These are phyloP conservation scores for Thalassarche chlororhynchos DNA, from an alignment of 2,113 vertebrate species.

Conservation along the genomic window DNA sequence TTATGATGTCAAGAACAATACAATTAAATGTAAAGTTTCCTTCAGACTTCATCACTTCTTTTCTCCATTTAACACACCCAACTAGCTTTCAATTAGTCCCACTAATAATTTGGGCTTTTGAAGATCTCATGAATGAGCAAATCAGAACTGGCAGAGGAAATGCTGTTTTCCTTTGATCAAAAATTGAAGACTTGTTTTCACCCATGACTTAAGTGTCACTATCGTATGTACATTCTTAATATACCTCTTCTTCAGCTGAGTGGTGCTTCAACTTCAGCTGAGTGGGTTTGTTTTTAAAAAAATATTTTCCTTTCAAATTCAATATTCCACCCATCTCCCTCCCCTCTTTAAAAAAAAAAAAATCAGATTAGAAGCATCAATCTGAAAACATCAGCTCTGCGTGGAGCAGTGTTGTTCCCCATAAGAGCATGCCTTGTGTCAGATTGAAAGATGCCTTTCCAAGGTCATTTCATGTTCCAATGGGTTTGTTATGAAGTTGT, in stretches of 20 bases:
- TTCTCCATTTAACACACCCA: not conserved
- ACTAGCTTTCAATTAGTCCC: not conserved
- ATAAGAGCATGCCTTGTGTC: not conserved
- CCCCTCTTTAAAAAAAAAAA: not conserved
- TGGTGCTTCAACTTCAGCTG: conserved; percentile 41
- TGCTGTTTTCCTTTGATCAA: conserved; percentile 6
- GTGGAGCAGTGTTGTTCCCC: not conserved
- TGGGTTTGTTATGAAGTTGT: conserved; percentile 27
- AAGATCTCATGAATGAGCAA: conserved; percentile 32
- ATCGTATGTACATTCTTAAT: not conserved
- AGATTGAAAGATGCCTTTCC: conserved; percentile 37
- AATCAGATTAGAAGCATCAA: not conserved
- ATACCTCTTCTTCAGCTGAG: conserved; percentile 35
- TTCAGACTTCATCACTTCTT: not conserved
- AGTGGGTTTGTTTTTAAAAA: conserved; percentile 43
- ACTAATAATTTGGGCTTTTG: conserved; percentile 37
- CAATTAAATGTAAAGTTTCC: not conserved
- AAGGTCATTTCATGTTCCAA: conserved; percentile 42
- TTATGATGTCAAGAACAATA: not conserved
- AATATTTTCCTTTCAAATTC: not conserved
- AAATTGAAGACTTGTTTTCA: conserved; percentile 48
- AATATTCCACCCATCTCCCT: conserved; percentile 6
- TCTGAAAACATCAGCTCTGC: not conserved
- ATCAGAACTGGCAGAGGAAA: conserved; percentile 29
- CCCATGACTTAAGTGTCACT: conserved; percentile 12